These are phyloP conservation scores for Spea bombifrons DNA, from an alignment of 2,113 vertebrate genomes.

Conservation along the genomic window DNA sequence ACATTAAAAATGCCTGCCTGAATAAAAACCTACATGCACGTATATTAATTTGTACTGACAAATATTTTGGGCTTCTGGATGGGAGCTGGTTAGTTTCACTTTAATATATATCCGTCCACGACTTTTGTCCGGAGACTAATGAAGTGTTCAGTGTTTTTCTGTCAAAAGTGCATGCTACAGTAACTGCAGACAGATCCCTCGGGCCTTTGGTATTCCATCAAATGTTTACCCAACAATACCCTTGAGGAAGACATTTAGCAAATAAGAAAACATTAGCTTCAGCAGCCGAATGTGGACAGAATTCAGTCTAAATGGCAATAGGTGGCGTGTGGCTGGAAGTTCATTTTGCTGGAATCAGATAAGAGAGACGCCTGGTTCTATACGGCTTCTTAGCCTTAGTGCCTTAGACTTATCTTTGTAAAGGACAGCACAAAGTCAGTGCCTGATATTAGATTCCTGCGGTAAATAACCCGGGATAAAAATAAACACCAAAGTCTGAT, in stretches of 20 bases:
- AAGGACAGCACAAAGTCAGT: not conserved
- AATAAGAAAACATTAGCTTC: constrained; percentile 37
- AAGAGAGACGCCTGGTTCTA: no score
- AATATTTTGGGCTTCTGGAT: constrained; percentile 17
- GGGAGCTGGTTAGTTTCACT: constrained; percentile 28
- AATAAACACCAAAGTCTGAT: no score
- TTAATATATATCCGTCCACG: constrained; percentile 19
- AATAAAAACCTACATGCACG: not conserved
- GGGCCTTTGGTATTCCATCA: constrained; percentile 23
- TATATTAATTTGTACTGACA: constrained; percentile 13
- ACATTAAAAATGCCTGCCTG: no score
- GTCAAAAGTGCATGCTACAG: constrained; percentile 24
- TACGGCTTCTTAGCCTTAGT: not conserved
- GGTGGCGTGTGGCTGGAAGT: constrained; percentile 1
- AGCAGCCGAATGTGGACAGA: constrained; percentile 5
- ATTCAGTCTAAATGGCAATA: not conserved
- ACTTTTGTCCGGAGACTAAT: constrained; percentile 40
- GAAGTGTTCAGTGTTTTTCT: constrained; percentile 39
- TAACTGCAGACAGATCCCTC: constrained; percentile 33
- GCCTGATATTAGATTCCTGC: not conserved
- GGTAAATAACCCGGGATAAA: no score
- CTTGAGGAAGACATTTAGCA: constrained; percentile 41
- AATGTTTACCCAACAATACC: constrained; percentile 31
- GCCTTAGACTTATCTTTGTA: not conserved
- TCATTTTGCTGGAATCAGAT: constrained; percentile 8